Evolutionary conservation across 2,888 invertebrate species (phyloP), one percentile per base, ranked within the genome.

Genomic region (Phengaris alcon): DNA sequence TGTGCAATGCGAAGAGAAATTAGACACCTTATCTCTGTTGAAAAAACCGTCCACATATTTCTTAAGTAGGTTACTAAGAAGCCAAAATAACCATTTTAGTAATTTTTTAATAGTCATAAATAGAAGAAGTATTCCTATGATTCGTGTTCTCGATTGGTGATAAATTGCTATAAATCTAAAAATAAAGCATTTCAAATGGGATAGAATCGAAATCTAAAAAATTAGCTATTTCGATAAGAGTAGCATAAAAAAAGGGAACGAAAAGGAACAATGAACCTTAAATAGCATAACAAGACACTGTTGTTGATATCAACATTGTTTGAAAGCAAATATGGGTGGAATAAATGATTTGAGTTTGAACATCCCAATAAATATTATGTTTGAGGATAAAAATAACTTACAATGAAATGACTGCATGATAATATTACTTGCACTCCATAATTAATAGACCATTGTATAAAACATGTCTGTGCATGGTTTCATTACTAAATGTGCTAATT

Each of bases 361-460:
- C 22, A 35, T 9, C 59, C 59, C 22, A 59, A 59, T 59, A 3
- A 59, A 22, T 22, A 4, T 59, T 22, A 22, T 22, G 9, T 59
- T 4, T 4, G 10, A 59, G 59, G 22, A 10, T 59, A 59, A 59
- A 0, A 59, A 7, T 59, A 59, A 22, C 22, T 22, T 55, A 55
- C 55, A 15, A 64, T 64, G 35, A 35, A 64, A 64, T 51, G 48
- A 4, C 69, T 48, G 2, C 10, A 70, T 70, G 70, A 22, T 51
- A 46, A 70, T 22, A 6, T 10, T 70, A 15, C 12, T 13, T 72
- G 72, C 15, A 72, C 72, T 72, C 51, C 15, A 72, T 72, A 72
- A 51, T 72, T 72, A 72, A 72, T 72, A 72, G 72, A 72, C 72
- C 72, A 54, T 70, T 70, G 51, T 52, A 54, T 54, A 54, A 72